Evolutionary conservation across 2,888 invertebrate species (phyloP), one percentile per base, ranked within the genome.

Genomic region (Hydrotaea diabolus): DNA sequence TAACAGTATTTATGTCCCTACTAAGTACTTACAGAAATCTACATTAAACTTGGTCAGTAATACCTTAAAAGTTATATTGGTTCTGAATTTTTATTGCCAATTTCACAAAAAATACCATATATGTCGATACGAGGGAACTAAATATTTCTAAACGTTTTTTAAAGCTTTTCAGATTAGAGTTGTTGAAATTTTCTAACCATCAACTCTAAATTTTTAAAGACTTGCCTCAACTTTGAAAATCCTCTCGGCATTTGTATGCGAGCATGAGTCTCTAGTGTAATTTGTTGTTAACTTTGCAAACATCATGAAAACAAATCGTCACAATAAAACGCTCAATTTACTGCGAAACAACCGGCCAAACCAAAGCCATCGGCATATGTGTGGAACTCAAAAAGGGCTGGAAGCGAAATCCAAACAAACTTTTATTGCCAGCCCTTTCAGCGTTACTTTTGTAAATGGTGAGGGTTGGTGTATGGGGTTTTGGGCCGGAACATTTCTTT

Each of bases 261-360:
- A n/a, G 17, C 66, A 19, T 39, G 66, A 43, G 66, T 19, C 69
- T 46, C 43, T 23, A 17, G 23, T 46, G 71, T 53, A 77, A 82
- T 82, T 82, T 85, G 80, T 62, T 69, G 43, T 55, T 55, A 77
- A 77, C 77, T 82, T 77, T 74, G 69, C 74, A 85, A 85, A 82
- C 69, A 82, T 80, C 79, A 74, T 82, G 77, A 82, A 85, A 82
- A 74, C 62, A 77, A 82, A 82, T 82, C 77, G 75, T 57, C 9
- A 73, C 76, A 72, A 81, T 85, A 81, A 82, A 77, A 85, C 73
- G 74, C 76, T 85, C 72, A 46, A 85, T 80, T 82, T 85, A 55
- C 11, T 57, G 17, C 21, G 39, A 71, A 80, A 77, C 57, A 74
- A 36, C 19, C 49, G 7, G 7, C 15, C 49, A 62, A 31, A 31